Conservation (phyloP, 2,113 vertebrate genomes). For the Gymnocephalus cernua region DNA sequence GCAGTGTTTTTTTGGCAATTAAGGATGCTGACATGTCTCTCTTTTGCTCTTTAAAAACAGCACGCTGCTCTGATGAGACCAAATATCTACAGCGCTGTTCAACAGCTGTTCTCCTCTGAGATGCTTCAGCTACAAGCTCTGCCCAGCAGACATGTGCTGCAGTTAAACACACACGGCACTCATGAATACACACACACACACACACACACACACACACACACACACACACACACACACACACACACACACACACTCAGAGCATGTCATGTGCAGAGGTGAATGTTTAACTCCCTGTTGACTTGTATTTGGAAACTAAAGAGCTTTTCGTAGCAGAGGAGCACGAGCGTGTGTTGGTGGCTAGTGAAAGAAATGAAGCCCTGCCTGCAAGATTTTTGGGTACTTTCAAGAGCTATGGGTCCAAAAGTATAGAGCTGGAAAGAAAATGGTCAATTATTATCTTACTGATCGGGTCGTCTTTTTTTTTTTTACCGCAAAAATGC, state of each 20-base stretch:
- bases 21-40: constrained; percentile 79
- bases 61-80: constrained; percentile 72
- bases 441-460: too few relatives aligned
- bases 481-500: too few relatives aligned
- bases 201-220: too few relatives aligned
- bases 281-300: constrained; percentile 65
- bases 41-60: constrained; percentile 68
- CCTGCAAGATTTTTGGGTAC: not conserved
- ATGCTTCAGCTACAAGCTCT: constrained; percentile 44
- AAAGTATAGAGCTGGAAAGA: too few relatives aligned
- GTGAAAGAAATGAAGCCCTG: not conserved
- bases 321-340: constrained; percentile 31
- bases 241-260: constrained; percentile 37
- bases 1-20: constrained; percentile 71
- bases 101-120: constrained; percentile 81
- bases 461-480: too few relatives aligned
- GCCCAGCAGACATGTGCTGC: constrained; percentile 46
- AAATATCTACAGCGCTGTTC: constrained; percentile 74
- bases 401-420: too few relatives aligned
- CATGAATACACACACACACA: constrained; percentile 36
- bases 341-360: not conserved
- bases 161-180: constrained; percentile 57
- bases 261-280: constrained; percentile 52
- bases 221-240: too few relatives aligned
- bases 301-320: constrained; percentile 49